These are phyloP conservation scores for Zhengitettix transpicula DNA, from an alignment of 2,888 invertebrate species.

Conservation along the genomic window DNA sequence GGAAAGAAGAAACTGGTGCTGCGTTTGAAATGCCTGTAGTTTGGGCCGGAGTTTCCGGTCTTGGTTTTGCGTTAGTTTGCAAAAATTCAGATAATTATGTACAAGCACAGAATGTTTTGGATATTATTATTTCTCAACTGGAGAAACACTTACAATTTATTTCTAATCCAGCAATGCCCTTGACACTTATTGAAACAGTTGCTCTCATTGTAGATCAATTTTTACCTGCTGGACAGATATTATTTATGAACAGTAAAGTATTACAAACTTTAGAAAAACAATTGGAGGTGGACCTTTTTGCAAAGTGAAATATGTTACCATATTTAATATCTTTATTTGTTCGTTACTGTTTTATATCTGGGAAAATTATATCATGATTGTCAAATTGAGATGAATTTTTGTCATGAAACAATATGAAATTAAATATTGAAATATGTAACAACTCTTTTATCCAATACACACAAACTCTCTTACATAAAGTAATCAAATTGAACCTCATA, in stretches of 20 bases:
- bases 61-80: conserved; percentile 8
- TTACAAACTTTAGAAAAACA: conserved; percentile 8
- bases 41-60: conserved; percentile 8
- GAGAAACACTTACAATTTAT: conserved; percentile 11
- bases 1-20: conserved; percentile 4
- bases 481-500: too few relatives aligned
- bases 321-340: too few relatives aligned
- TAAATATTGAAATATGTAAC: too few relatives aligned
- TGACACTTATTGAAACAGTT: conserved; percentile 9
- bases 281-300: conserved; percentile 9
- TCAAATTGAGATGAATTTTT: too few relatives aligned
- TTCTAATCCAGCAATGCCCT: conserved; percentile 8
- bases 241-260: conserved; percentile 11
- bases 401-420: too few relatives aligned
- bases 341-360: too few relatives aligned
- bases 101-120: conserved; percentile 10
- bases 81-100: conserved; percentile 4
- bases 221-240: conserved; percentile 10
- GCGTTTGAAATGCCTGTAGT: conserved; percentile 4
- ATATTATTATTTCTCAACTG: conserved; percentile 6
- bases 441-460: too few relatives aligned
- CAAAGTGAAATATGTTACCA: neutral
- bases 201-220: conserved; percentile 11
- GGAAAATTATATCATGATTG: too few relatives aligned
- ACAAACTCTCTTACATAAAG: too few relatives aligned